phyloP scores from a whole-genome alignment of 64 coral and sea anemone species.

The Platygyra sinensis region DNA sequence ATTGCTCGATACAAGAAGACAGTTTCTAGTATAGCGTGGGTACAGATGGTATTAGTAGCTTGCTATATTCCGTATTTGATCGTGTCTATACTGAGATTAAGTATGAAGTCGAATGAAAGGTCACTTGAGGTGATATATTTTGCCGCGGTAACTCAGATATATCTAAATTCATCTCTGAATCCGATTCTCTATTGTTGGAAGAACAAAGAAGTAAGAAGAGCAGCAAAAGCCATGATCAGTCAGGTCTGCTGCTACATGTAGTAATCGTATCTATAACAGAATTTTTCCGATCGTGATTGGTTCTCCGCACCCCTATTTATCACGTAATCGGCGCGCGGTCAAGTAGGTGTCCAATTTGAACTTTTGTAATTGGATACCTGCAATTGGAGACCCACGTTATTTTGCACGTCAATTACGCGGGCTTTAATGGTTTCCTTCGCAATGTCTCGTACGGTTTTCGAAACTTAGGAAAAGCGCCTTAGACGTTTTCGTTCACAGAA shows the following conservation, averaged over 20 bases:
- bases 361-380: no score
- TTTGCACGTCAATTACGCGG: no score
- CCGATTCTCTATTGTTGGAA: background rate
- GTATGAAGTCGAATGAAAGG: background rate
- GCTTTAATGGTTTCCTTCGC: no score
- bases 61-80: background rate
- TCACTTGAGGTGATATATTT: background rate
- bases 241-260: background rate
- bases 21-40: background rate
- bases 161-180: background rate
- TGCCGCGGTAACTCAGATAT: background rate
- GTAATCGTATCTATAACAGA: no score
- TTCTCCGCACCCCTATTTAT: no score
- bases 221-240: background rate
- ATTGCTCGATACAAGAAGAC: background rate
- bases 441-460: no score
- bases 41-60: background rate
- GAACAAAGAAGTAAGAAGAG: background rate
- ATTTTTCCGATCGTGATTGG: no score
- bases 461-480: no score
- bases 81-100: background rate
- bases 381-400: no score
- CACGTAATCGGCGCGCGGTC: no score
- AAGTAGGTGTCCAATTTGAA: no score
- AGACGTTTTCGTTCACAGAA: no score